phyloP scores from a whole-genome alignment of 1,140 invertebrate species.

The Telenomus remus region DNA sequence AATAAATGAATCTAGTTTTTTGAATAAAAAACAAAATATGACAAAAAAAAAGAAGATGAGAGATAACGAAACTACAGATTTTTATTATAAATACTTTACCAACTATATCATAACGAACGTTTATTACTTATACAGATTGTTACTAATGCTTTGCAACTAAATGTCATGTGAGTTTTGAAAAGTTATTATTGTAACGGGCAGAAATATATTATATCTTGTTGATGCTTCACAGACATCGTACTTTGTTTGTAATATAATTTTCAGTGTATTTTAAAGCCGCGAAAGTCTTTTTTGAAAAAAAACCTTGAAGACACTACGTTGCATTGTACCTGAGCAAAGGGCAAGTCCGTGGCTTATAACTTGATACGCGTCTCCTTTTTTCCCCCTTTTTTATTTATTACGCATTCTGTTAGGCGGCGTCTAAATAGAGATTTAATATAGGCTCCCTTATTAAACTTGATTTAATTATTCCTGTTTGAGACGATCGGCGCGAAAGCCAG shows the following conservation, averaged over 20 bases:
- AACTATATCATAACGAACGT: background rate
- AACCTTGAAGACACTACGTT: constrained; percentile 42
- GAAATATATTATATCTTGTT: constrained; percentile 20
- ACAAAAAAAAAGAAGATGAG: background rate
- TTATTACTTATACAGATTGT: constrained; percentile 1
- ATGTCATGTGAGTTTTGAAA: background rate
- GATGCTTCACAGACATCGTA: constrained; percentile 29
- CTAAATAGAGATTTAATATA: constrained; percentile 7
- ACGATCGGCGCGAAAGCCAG: background rate
- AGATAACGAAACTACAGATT: constrained; percentile 2
- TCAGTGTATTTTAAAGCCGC: constrained; percentile 12
- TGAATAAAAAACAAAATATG: background rate
- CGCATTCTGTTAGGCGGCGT: constrained; percentile 21
- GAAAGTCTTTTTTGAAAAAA: constrained; percentile 26
- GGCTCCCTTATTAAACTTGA: constrained; percentile 12
- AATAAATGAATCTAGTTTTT: no score
- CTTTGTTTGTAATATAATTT: constrained; percentile 41
- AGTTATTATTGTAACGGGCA: constrained; percentile 12
- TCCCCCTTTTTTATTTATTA: constrained; percentile 6
- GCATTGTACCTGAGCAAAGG: constrained; percentile 68
- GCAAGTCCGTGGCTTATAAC: constrained; percentile 54
- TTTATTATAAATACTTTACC: no score
- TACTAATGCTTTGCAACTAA: constrained; percentile 1
- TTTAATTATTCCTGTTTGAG: constrained; percentile 13
- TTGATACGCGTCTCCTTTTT: constrained; percentile 22